Conservation (phyloP, 2,113 vertebrate genomes). For the Lates calcarifer region DNA sequence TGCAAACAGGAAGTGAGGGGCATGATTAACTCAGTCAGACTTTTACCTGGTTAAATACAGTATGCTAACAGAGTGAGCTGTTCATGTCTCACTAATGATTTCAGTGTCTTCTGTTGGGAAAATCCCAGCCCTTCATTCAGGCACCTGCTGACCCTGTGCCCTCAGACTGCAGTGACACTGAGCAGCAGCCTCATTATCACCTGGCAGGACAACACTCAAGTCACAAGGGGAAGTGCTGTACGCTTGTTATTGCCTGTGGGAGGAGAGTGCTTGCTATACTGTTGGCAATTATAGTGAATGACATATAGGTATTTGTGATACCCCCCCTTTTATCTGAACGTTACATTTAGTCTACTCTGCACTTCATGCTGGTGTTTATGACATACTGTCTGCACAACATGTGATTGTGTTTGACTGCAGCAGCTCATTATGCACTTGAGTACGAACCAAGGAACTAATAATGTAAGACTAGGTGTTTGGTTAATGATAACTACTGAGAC, state of each 20-base stretch:
- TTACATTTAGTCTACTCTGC: background rate
- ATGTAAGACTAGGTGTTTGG: background rate
- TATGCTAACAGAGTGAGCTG: background rate
- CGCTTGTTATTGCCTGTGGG: constrained; percentile 10
- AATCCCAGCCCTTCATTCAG: constrained; percentile 9
- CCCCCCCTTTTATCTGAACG: background rate
- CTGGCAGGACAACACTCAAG: constrained; percentile 21
- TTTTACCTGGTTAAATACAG: no score
- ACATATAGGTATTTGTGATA: constrained; percentile 18
- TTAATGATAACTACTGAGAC: background rate
- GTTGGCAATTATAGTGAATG: constrained; percentile 11
- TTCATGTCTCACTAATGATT: no score
- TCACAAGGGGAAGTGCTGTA: background rate
- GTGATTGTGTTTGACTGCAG: constrained; percentile 36
- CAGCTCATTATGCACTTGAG: background rate
- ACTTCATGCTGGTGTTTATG: constrained; percentile 4
- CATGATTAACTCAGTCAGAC: background rate
- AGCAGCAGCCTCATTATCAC: constrained; percentile 57
- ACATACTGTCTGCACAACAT: constrained; percentile 15
- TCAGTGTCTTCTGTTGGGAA: background rate
- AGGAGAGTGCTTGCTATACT: background rate
- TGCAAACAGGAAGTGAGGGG: background rate
- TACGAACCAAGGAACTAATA: background rate
- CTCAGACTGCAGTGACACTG: constrained; percentile 23
- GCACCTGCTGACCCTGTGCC: constrained; percentile 49